phyloP scores from a whole-genome alignment of 2,113 vertebrate genomes.

The Nesogale talazaci region DNA sequence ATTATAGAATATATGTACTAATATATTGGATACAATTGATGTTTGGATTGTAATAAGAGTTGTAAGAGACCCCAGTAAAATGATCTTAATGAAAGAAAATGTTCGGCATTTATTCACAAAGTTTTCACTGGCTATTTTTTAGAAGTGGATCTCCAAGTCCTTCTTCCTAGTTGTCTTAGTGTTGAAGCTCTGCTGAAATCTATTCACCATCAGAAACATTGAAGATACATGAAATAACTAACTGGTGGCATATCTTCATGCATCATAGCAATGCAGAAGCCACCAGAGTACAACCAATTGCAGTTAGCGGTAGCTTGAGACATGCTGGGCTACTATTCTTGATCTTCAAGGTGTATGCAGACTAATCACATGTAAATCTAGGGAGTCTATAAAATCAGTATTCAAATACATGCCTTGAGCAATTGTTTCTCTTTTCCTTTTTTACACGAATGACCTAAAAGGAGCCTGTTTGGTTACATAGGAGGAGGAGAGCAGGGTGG shows the following conservation, averaged over 20 bases:
- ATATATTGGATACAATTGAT: too few relatives aligned
- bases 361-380: slow-evolving; percentile 53
- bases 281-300: neutral
- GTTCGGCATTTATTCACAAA: neutral
- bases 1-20: too few relatives aligned
- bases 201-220: neutral
- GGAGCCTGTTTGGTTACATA: too few relatives aligned
- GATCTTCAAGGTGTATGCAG: slow-evolving; percentile 19
- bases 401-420: slow-evolving; percentile 60
- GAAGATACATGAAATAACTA: neutral
- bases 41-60: too few relatives aligned
- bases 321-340: slow-evolving; percentile 64
- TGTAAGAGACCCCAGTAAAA: too few relatives aligned
- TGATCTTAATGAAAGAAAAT: neutral
- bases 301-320: neutral
- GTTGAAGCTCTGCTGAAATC: neutral
- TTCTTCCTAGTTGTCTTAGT: neutral
- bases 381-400: slow-evolving; percentile 39
- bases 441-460: neutral
- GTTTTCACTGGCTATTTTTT: neutral
- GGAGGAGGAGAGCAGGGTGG: too few relatives aligned
- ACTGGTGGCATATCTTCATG: neutral
- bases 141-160: neutral
- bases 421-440: neutral
- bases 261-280: neutral